Evolutionary conservation across 2,888 invertebrate genomes (phyloP), one percentile per base, ranked within the genome.

Genomic region (Mylabris sibirica): DNA sequence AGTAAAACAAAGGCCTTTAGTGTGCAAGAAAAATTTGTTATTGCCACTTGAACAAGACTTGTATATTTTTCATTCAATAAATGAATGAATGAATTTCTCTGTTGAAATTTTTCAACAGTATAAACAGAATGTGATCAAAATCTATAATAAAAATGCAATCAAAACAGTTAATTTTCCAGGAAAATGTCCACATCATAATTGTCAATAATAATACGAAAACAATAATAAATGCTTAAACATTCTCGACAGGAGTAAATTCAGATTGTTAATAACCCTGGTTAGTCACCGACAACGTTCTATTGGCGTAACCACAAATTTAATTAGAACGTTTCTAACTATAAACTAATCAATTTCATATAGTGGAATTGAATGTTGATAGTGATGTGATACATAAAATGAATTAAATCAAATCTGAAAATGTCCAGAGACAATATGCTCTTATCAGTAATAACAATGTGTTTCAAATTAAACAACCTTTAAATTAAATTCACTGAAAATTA

Each of bases 11-110:
- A 69, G 44, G 61, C 66, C 60, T 60, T 35, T 59, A 53, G 9
- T 24, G 64, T 64, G 63, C 49, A 66, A 69, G 69, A 69, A 69
- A 69, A 69, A 66, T 66, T 66, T 64, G 66, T 59, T 64, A 69
- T 63, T 64, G 69, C 44, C 30, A 61, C 49, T 49, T 20, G 49
- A 49, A 49, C 17, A 49, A 49, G 20, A 49, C 49, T 49, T 44
- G 41, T 4, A 49, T 11, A 49, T 49, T 22, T 20, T 49, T 20
- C 20, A 17, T 44, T 6, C 17, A 44, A 49, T 20, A 49, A 49
- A 44, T 3, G 4, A 49, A 20, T 1, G 8, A 22, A 20, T 8
- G 49, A 49, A n/a, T 17, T 11, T 44, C n/a, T n/a, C 41, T 17
- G n/a, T 20, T 11, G 20, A 8, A 9, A 9, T 8, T 22, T 49